Percentiles rank a stretch among this genome's conserved stretches.
Conservation (phyloP, 2,113 vertebrate species). For the Apistogramma diplotaenia region DNA sequence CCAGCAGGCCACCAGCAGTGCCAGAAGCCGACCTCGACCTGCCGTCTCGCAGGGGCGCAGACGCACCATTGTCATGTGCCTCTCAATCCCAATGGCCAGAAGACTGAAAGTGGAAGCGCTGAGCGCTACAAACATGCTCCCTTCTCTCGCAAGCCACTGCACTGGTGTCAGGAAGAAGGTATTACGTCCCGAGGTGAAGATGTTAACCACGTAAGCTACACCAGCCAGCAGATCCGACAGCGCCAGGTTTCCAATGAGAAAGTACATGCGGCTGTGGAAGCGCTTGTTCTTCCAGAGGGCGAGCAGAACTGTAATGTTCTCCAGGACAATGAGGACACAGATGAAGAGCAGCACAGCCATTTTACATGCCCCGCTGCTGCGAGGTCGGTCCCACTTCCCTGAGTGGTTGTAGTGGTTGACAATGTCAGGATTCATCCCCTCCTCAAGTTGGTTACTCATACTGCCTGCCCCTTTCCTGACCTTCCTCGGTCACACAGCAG, state of each 20-base stretch:
- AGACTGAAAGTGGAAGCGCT: conserved; percentile 81
- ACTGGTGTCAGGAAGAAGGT: conserved; percentile 74
- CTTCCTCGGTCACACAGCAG: conserved; percentile 67
- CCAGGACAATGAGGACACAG: conserved; percentile 77
- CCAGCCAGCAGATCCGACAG: conserved; percentile 80
- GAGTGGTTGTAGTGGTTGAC: conserved; percentile 79
- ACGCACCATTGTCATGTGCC: conserved; percentile 81
- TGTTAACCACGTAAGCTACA: conserved; percentile 79
- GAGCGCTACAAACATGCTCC: conserved; percentile 81
- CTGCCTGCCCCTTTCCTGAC: background rate
- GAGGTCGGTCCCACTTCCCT: conserved; percentile 74
- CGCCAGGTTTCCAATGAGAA: conserved; percentile 80
- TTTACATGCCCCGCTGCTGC: conserved; percentile 56
- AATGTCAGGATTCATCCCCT: conserved; percentile 74
- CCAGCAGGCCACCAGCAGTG: conserved; percentile 78
- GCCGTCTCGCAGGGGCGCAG: conserved; percentile 75
- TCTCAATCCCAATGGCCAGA: conserved; percentile 79
- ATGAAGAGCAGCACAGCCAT: conserved; percentile 71
- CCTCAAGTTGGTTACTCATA: conserved; percentile 58
- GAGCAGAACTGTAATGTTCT: conserved; percentile 78
- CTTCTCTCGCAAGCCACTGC: conserved; percentile 80
- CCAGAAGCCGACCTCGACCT: conserved; percentile 71
- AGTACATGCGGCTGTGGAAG: conserved; percentile 81
- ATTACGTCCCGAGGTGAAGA: conserved; percentile 72
- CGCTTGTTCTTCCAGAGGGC: conserved; percentile 79